Conservation (phyloP, 2,888 invertebrate genomes). For the Vandiemenella viatica region DNA sequence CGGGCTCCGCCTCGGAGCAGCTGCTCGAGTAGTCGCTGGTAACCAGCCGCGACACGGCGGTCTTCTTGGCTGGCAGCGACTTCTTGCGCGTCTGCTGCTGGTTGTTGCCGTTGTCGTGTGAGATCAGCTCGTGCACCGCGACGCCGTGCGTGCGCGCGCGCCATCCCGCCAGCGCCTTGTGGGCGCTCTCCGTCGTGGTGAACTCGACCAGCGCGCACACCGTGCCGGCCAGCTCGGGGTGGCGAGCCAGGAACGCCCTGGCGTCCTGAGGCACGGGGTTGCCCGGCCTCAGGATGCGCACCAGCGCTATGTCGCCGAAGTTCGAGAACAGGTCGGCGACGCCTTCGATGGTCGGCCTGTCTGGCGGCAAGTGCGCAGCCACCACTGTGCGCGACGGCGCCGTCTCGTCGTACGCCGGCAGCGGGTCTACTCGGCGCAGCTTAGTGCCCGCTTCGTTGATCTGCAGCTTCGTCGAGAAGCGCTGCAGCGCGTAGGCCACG, state of each 20-base stretch:
- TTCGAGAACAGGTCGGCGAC: constrained; percentile 80
- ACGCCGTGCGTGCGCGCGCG: constrained; percentile 36
- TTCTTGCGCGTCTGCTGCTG: constrained; percentile 46
- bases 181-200: constrained; percentile 70
- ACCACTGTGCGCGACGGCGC: constrained; percentile 84
- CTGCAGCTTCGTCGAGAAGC: constrained; percentile 62
- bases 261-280: constrained; percentile 84
- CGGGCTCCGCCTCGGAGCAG: constrained; percentile 37
- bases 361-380: constrained; percentile 69
- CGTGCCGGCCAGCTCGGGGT: constrained; percentile 72
- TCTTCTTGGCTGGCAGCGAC: constrained; percentile 40
- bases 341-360: constrained; percentile 72
- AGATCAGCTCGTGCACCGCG: constrained; percentile 61
- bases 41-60: constrained; percentile 35
- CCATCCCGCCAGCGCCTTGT: constrained; percentile 47
- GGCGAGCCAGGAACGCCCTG: constrained; percentile 77
- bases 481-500: constrained; percentile 72
- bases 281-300: constrained; percentile 75
- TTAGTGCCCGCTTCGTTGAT: constrained; percentile 86
- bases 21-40: constrained; percentile 34
- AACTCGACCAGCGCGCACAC: constrained; percentile 86
- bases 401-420: constrained; percentile 83
- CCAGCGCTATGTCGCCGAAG: constrained; percentile 80
- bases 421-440: constrained; percentile 63
- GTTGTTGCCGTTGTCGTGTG: constrained; percentile 34